Evolutionary conservation across 2,797 vertebrate species (phyloP).

Genomic region (Sciaenops ocellatus): DNA sequence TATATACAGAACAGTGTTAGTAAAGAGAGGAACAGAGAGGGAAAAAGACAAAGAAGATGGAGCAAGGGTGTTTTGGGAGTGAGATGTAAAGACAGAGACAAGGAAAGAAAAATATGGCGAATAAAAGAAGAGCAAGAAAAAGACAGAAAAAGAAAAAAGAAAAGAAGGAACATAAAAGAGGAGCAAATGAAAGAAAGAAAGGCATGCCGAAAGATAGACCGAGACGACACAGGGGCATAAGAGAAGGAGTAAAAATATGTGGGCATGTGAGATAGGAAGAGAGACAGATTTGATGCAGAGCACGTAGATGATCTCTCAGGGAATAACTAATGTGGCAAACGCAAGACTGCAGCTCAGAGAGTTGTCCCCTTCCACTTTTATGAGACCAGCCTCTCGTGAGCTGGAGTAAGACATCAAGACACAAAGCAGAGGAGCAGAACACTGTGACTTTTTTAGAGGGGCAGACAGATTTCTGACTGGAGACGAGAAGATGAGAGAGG

Average conservation of each 20-base stretch:
- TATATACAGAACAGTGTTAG: not conserved
- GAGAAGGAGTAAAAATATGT: slow-evolving; percentile 32
- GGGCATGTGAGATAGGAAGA: slow-evolving; percentile 14
- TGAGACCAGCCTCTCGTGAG: slow-evolving; percentile 49
- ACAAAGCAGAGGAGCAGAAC: slow-evolving; percentile 42
- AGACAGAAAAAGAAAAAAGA: not conserved
- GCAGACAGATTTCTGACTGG: slow-evolving; percentile 23
- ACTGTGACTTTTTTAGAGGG: slow-evolving; percentile 38
- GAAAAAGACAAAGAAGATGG: not conserved
- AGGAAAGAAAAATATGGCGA: not conserved
- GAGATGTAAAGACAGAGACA: not conserved
- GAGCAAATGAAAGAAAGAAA: slow-evolving; percentile 8
- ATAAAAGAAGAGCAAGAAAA: slow-evolving; percentile 4
- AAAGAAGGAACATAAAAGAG: not conserved
- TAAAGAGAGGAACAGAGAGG: not conserved
- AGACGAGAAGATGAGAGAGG: slow-evolving; percentile 9
- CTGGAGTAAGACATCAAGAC: slow-evolving; percentile 70
- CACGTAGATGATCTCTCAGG: slow-evolving; percentile 52
- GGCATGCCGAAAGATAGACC: not conserved
- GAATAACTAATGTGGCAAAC: slow-evolving; percentile 61
- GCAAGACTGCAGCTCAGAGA: slow-evolving; percentile 58
- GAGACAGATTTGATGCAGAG: slow-evolving; percentile 58
- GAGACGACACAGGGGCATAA: not conserved
- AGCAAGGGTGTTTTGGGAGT: not conserved
- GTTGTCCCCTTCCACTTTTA: slow-evolving; percentile 60